phyloP scores from a whole-genome alignment of 2,113 vertebrate genomes.

The Thalassoma bifasciatum region DNA sequence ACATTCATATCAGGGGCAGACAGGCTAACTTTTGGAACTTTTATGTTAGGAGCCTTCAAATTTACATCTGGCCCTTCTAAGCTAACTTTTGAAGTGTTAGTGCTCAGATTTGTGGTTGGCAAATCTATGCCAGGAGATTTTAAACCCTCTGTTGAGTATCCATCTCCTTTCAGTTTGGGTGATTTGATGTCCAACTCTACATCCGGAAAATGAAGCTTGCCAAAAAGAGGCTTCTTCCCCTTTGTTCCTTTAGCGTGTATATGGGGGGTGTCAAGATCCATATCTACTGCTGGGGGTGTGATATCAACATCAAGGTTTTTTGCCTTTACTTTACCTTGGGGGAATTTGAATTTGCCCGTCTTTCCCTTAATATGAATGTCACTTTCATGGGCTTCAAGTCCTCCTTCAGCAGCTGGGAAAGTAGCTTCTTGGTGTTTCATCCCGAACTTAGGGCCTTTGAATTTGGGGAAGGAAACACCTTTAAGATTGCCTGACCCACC shows the following conservation, averaged over 20 bases:
- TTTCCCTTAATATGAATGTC: slow-evolving; percentile 83
- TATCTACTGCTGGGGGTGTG: slow-evolving; percentile 75
- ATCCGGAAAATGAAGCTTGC: slow-evolving; percentile 92
- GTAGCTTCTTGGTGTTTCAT: slow-evolving; percentile 60
- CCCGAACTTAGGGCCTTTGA: slow-evolving; percentile 71
- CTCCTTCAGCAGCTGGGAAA: slow-evolving; percentile 80
- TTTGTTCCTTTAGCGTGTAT: slow-evolving; percentile 83
- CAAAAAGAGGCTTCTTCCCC: slow-evolving; percentile 89
- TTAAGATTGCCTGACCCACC: slow-evolving; percentile 70
- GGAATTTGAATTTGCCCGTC: slow-evolving; percentile 94
- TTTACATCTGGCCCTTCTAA: slow-evolving; percentile 79
- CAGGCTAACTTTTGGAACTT: slow-evolving; percentile 62
- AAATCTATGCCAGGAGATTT: slow-evolving; percentile 77
- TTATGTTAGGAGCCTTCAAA: slow-evolving; percentile 75
- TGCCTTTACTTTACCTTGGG: slow-evolving; percentile 89
- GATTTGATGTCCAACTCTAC: slow-evolving; percentile 95
- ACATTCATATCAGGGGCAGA: slow-evolving; percentile 65
- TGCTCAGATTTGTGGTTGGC: slow-evolving; percentile 58
- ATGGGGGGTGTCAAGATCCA: slow-evolving; percentile 62
- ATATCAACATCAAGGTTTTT: slow-evolving; percentile 77
- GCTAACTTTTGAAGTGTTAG: slow-evolving; percentile 42
- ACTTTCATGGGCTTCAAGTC: slow-evolving; percentile 82
- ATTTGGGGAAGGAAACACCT: slow-evolving; percentile 67
- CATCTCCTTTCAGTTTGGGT: slow-evolving; percentile 84
- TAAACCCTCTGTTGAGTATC: slow-evolving; percentile 69